Evolutionary conservation across 2,113 vertebrate genomes (phyloP), one percentile per base, ranked within the genome.

Genomic region (Nestor notabilis): DNA sequence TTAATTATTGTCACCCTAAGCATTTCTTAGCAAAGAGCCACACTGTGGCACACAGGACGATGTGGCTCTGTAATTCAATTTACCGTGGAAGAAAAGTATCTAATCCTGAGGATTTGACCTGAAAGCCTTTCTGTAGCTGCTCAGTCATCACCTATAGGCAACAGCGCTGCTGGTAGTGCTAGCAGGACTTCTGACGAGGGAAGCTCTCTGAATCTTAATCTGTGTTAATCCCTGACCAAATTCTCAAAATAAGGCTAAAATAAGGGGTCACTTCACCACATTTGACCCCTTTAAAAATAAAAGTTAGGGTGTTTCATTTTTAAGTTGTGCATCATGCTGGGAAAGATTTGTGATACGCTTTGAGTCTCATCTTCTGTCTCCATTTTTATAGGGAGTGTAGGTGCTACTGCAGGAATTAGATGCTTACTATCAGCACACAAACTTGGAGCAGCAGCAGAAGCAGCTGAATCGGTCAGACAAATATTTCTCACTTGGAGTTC

Each of bases 61-160:
- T 53, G 35, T 33, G 53, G 70, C 82, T 91, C 84, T 83, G 50
- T 68, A 77, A 88, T 72, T 96, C 66, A 68, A 58, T 82, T 88
- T 95, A 92, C 61, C n/a, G 2, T 33, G 63, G 93, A 84, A 91
- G 82, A 96, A 94, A 95, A 60, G 82, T 16, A 9, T 85, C 84
- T 96, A 76, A 97, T 97, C 83, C 96, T n/a, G 17, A 61, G 94
- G 97, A 93, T 97, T 94, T 96, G 89, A 79, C 13, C 75, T 81
- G 95, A 94, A 95, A 96, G 90, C 87, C 85, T 4, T 83, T 82
- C 43, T 7, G 64, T 44, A 93, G 76, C 92, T 31, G 3, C 78
- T 98, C 97, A 90, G 93, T 97, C 96, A 83, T 85, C 96, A 39
- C 77, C 35, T 20, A 46, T 60, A 94, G 84, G 83, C 16, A 61